phyloP scores from a whole-genome alignment of 2,113 vertebrate species.

The Aldabrachelys gigantea region DNA sequence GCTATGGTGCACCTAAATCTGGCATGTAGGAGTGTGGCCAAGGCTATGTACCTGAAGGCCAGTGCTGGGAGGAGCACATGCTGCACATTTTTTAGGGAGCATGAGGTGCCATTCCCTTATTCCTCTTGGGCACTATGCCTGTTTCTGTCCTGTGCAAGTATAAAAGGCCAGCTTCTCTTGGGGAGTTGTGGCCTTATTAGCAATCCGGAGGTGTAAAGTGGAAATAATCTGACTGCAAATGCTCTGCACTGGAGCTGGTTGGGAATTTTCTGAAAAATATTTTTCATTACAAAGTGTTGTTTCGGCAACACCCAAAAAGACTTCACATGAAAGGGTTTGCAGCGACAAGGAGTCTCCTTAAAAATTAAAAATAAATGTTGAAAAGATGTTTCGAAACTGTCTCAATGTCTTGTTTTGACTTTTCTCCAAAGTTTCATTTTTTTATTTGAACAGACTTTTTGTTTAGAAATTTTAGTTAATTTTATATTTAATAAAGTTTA shows the following conservation, averaged over 20 bases:
- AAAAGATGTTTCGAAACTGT: background rate
- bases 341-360: background rate
- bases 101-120: background rate
- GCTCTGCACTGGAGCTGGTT: background rate
- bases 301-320: background rate
- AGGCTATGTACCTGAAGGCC: background rate
- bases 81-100: background rate
- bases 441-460: background rate
- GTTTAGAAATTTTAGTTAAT: background rate
- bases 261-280: background rate
- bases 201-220: conserved; percentile 26
- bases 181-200: conserved; percentile 3
- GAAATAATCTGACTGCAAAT: conserved; percentile 32
- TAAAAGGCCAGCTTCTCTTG: conserved; percentile 19
- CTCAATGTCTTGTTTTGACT: background rate
- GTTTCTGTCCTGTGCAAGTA: conserved; percentile 25
- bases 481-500: background rate
- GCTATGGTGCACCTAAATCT: background rate
- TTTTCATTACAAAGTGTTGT: background rate
- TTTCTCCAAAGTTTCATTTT: no score
- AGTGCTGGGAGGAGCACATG: background rate
- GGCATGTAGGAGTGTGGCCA: background rate
- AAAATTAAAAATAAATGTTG: background rate
- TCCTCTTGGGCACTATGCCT: conserved; percentile 4
- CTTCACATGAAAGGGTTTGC: background rate